phyloP scores from a whole-genome alignment of 1,140 invertebrate species.

The Microplitis mediator region DNA sequence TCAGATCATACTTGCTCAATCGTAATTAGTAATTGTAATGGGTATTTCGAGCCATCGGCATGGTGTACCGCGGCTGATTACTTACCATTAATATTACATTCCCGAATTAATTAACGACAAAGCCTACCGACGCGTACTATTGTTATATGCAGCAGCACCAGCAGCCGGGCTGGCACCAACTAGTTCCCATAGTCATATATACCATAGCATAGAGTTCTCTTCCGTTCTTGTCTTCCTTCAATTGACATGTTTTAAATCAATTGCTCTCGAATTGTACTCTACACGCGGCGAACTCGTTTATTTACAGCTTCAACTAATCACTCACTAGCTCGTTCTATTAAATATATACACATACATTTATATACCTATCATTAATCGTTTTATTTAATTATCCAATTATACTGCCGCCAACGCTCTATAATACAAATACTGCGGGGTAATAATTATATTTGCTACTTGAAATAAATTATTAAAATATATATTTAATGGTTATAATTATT shows the following conservation, averaged over 20 bases:
- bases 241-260: constrained; percentile 53
- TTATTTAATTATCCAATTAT: too few species aligned
- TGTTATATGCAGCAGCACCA: constrained; percentile 30
- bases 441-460: too few species aligned
- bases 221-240: constrained; percentile 14
- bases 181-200: too few species aligned
- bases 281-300: constrained; percentile 2
- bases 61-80: constrained; percentile 49
- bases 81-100: constrained; percentile 58
- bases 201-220: not conserved
- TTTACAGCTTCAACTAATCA: too few species aligned
- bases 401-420: too few species aligned
- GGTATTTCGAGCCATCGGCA: constrained; percentile 40
- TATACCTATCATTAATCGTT: too few species aligned
- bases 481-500: too few species aligned
- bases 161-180: not conserved
- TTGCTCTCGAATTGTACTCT: constrained; percentile 23
- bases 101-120: constrained; percentile 56
- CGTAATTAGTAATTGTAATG: constrained; percentile 55
- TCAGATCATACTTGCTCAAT: constrained; percentile 27
- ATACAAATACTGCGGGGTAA: too few species aligned
- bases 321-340: too few species aligned
- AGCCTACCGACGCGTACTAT: constrained; percentile 40
- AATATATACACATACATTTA: too few species aligned
- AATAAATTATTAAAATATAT: too few species aligned